Percentiles rank a stretch among this genome's conserved stretches.
These are phyloP conservation scores for Pseudoatta argentina DNA, from an alignment of 1,140 invertebrate species.

Conservation along the genomic window DNA sequence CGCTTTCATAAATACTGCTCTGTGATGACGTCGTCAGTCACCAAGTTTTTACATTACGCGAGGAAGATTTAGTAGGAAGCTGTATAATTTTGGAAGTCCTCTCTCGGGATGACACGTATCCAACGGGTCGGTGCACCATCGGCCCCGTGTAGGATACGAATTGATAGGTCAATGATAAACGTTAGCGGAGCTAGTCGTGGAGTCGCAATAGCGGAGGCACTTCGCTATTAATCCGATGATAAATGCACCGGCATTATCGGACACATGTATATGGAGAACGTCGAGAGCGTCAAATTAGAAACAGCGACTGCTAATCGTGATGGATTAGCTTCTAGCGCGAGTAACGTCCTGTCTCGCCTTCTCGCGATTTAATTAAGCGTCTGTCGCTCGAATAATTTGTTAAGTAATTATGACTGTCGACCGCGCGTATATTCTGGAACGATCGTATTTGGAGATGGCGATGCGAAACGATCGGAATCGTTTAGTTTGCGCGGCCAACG, in stretches of 20 bases:
- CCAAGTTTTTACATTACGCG: background rate
- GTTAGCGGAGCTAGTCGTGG: slow-evolving; percentile 51
- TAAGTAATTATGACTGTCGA: slow-evolving; percentile 59
- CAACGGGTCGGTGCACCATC: slow-evolving; percentile 42
- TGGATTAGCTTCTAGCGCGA: slow-evolving; percentile 62
- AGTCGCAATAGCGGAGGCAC: slow-evolving; percentile 54
- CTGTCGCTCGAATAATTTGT: slow-evolving; percentile 59
- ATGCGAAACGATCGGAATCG: slow-evolving; percentile 7
- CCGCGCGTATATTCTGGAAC: background rate
- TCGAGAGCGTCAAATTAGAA: slow-evolving; percentile 55
- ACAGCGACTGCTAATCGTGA: slow-evolving; percentile 63
- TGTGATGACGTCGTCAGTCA: background rate
- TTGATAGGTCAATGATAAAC: slow-evolving; percentile 72
- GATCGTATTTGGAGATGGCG: slow-evolving; percentile 29
- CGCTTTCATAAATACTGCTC: background rate
- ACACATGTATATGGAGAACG: slow-evolving; percentile 60
- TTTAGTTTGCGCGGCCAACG: background rate
- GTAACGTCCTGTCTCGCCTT: slow-evolving; percentile 27
- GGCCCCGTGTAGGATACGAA: slow-evolving; percentile 62
- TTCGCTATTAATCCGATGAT: slow-evolving; percentile 69
- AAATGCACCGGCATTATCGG: slow-evolving; percentile 62
- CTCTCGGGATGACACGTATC: slow-evolving; percentile 20
- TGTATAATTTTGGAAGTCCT: slow-evolving; percentile 14
- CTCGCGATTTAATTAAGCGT: slow-evolving; percentile 62
- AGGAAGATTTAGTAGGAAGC: background rate